Conservation (phyloP, 1,140 invertebrate species). For the Lepidurus arcticus region DNA sequence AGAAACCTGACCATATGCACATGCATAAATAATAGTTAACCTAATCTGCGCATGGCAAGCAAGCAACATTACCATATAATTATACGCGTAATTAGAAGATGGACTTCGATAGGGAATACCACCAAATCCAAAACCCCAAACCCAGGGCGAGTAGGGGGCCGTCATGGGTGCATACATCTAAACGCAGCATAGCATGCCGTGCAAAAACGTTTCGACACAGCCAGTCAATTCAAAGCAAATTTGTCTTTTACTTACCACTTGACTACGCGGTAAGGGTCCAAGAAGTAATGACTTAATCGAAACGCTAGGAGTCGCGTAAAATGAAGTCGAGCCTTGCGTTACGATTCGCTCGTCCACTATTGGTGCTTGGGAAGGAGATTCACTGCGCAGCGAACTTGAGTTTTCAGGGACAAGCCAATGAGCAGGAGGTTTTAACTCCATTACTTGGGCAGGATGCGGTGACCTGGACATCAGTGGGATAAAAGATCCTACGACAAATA, state of each 20-base stretch:
- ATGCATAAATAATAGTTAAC: background rate
- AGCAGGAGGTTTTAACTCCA: constrained; percentile 30
- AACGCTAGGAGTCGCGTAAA: background rate
- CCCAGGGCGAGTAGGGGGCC: background rate
- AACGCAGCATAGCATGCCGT: background rate
- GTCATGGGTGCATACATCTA: background rate
- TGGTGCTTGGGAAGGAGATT: background rate
- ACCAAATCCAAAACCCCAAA: constrained; percentile 13
- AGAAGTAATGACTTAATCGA: background rate
- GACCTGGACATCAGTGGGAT: constrained; percentile 50
- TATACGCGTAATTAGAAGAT: background rate
- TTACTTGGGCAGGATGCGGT: constrained; percentile 24
- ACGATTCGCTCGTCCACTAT: background rate
- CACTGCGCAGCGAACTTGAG: background rate
- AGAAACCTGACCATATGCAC: background rate
- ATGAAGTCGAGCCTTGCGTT: background rate
- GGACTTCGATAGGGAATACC: background rate
- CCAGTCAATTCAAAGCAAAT: background rate
- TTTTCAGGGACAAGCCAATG: constrained; percentile 25
- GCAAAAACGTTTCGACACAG: background rate
- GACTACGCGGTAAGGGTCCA: background rate
- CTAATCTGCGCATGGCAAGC: background rate
- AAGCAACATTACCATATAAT: background rate
- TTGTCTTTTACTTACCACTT: background rate
- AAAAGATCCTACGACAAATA: constrained; percentile 51